Conservation (phyloP, 2,888 invertebrate genomes). For the Chaetogeoica ovagalla region DNA sequence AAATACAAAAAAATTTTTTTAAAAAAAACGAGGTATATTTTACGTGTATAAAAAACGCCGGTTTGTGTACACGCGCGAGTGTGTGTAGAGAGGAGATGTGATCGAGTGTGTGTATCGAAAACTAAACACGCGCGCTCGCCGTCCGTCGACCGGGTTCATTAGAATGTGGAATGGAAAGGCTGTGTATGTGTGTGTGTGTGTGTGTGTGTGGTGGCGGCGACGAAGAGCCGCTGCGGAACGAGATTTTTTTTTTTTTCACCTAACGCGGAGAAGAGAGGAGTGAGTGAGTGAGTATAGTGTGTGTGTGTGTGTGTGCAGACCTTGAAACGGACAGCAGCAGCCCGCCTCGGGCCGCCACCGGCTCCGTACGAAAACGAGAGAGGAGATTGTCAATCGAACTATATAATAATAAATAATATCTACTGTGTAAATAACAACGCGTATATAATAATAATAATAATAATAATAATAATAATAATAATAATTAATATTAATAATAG, state of each 20-base stretch:
- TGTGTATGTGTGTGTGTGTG: neutral
- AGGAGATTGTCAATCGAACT: slow-evolving; percentile 36
- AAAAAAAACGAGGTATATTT: no score
- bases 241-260: slow-evolving; percentile 25
- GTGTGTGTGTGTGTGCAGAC: slow-evolving; percentile 32
- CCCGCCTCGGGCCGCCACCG: slow-evolving; percentile 18
- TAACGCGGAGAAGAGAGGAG: slow-evolving; percentile 31
- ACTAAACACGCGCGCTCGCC: slow-evolving; percentile 22
- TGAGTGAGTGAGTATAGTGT: neutral
- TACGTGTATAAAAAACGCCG: no score
- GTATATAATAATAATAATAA: no score
- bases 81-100: neutral
- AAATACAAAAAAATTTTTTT: no score
- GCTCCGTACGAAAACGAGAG: slow-evolving; percentile 42
- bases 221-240: slow-evolving; percentile 51
- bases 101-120: neutral
- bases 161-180: slow-evolving; percentile 50
- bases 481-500: no score
- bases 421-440: no score
- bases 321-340: slow-evolving; percentile 45
- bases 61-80: no score
- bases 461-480: no score
- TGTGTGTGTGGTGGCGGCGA: neutral
- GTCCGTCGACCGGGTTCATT: slow-evolving; percentile 44
- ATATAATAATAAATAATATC: neutral